phyloP scores from a whole-genome alignment of 2,113 vertebrate species.

The Phylloscopus trochilus region DNA sequence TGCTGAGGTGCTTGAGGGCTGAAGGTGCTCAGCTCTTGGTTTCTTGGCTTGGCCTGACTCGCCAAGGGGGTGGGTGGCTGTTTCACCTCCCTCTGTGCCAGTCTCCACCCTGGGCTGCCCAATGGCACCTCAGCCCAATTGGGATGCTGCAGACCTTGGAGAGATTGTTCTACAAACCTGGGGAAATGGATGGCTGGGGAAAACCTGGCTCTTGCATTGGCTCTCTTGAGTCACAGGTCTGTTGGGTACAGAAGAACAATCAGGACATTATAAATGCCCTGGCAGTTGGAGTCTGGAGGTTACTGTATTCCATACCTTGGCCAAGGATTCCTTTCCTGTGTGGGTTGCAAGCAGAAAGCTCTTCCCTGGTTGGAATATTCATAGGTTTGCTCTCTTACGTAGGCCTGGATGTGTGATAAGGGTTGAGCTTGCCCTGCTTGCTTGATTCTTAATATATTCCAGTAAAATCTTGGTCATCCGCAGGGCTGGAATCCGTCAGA shows the following conservation, averaged over 20 bases:
- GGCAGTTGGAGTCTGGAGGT: neutral
- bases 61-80: neutral
- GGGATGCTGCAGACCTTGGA: neutral
- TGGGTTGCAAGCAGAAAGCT: neutral
- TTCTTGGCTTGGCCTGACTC: neutral
- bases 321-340: neutral
- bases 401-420: neutral
- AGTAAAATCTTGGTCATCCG: neutral
- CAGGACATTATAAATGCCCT: neutral
- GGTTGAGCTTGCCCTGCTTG: neutral
- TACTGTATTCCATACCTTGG: neutral
- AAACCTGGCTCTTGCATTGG: neutral
- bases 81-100: neutral
- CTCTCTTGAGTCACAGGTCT: neutral
- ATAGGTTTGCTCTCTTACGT: neutral
- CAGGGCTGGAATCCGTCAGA: neutral
- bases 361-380: slow-evolving; percentile 17
- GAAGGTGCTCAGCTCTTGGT: neutral
- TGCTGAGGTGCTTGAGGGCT: neutral
- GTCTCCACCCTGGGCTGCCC: neutral
- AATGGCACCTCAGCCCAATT: neutral
- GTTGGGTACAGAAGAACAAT: neutral
- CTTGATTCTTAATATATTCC: neutral
- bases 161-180: neutral
- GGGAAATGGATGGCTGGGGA: neutral